A percentile compares a stretch with the other conserved stretches of the same genome.
phyloP scores from a whole-genome alignment of 2,113 vertebrate species.

The Varanus komodoensis region DNA sequence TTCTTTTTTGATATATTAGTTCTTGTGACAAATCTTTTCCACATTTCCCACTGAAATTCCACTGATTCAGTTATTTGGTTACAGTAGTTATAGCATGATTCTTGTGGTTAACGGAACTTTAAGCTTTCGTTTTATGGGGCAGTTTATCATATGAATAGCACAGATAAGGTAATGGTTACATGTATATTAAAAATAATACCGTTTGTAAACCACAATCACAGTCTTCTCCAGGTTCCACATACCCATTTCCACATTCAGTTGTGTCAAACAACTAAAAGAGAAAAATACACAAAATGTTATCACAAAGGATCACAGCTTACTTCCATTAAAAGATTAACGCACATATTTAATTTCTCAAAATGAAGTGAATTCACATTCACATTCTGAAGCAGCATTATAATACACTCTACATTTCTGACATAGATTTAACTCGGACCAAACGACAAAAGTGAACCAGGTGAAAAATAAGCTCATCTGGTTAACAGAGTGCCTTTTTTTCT shows the following conservation, averaged over 20 bases:
- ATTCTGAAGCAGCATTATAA: not conserved
- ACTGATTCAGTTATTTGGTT: constrained; percentile 4
- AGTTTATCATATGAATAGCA: constrained; percentile 20
- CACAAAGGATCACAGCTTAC: not conserved
- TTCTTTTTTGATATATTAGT: not conserved
- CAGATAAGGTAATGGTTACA: not conserved
- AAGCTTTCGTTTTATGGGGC: not conserved
- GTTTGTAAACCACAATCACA: constrained; percentile 93
- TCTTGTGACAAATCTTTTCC: not conserved
- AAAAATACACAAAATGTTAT: constrained; percentile 29
- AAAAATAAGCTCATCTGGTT: not conserved
- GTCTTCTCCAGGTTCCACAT: constrained; percentile 94
- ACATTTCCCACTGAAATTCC: not conserved
- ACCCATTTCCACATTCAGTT: constrained; percentile 97
- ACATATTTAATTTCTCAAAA: not conserved
- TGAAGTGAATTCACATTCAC: not conserved
- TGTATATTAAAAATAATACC: constrained; percentile 70
- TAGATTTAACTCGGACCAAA: not conserved
- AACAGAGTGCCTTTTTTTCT: not conserved
- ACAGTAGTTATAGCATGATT: constrained; percentile 17
- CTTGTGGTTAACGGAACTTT: not conserved
- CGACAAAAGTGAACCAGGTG: not conserved
- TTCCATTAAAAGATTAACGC: not conserved
- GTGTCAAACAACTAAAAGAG: constrained; percentile 88
- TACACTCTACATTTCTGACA: not conserved